Conservation (phyloP, 2,797 vertebrate species). For the Gallirallus australis region DNA sequence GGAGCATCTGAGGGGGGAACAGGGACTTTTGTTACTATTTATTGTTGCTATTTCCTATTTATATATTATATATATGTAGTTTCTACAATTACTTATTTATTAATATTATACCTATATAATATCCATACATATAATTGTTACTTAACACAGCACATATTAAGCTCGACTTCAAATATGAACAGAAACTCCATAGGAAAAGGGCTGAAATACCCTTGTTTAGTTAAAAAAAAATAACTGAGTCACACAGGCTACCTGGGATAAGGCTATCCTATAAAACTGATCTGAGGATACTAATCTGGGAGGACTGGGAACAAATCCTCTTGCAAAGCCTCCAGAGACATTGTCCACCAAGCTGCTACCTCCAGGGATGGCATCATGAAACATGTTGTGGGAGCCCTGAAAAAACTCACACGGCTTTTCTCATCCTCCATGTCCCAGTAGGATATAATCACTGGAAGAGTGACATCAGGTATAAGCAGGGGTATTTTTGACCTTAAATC, state of each 20-base stretch:
- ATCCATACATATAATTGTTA: background rate
- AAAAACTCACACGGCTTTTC: background rate
- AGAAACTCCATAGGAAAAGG: background rate
- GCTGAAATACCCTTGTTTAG: background rate
- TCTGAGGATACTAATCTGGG: background rate
- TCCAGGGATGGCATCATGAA: accelerated
- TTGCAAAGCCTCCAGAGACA: background rate
- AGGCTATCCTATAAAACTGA: background rate
- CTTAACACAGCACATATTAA: background rate
- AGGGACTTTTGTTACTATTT: background rate
- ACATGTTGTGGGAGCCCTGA: background rate
- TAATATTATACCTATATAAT: background rate
- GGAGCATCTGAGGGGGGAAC: background rate
- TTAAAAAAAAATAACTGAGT: background rate
- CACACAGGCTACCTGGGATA: background rate
- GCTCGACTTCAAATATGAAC: background rate
- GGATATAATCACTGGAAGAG: background rate
- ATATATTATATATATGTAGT: background rate
- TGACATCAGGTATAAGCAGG: background rate
- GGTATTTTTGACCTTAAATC: background rate
- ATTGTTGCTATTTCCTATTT: background rate
- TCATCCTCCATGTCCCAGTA: background rate
- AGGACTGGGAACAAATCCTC: background rate
- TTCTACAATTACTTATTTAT: background rate
- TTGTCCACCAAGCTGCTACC: accelerated